Evolutionary conservation across 2,888 invertebrate species (phyloP).

Genomic region (Phania funesta): DNA sequence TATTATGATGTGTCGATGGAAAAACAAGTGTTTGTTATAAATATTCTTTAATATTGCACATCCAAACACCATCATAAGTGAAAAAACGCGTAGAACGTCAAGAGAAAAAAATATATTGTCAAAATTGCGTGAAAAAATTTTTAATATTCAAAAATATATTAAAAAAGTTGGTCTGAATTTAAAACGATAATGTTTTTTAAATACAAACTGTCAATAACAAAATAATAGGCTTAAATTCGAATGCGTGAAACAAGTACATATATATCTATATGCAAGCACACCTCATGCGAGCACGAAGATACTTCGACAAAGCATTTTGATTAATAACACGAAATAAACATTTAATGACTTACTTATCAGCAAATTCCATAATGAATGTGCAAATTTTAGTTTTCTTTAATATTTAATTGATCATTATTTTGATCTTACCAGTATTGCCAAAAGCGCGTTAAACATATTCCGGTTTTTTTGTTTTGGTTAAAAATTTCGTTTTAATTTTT

Average conservation of each 20-base stretch:
- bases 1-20: conserved; percentile 64
- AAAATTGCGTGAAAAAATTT: conserved; percentile 25
- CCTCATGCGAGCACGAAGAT: not conserved
- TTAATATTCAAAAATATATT: conserved; percentile 8
- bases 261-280: not conserved
- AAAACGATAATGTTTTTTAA: conserved; percentile 60
- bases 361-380: conserved; percentile 21
- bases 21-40: conserved; percentile 58
- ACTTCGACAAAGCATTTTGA: conserved; percentile 34
- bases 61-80: not conserved
- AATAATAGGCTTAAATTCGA: conserved; percentile 64
- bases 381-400: conserved; percentile 5
- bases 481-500: no score
- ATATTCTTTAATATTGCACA: conserved; percentile 28
- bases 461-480: not conserved
- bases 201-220: conserved; percentile 55
- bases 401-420: conserved; percentile 13
- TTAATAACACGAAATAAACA: conserved; percentile 50
- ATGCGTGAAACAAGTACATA: not conserved
- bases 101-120: conserved; percentile 31
- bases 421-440: conserved; percentile 16
- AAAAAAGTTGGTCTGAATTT: conserved; percentile 58
- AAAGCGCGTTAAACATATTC: conserved; percentile 18
- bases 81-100: not conserved
- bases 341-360: not conserved